Percentiles rank a stretch among this genome's conserved stretches.
Conservation (phyloP, 2,888 invertebrate genomes). For the Amblyjoppa proteus region DNA sequence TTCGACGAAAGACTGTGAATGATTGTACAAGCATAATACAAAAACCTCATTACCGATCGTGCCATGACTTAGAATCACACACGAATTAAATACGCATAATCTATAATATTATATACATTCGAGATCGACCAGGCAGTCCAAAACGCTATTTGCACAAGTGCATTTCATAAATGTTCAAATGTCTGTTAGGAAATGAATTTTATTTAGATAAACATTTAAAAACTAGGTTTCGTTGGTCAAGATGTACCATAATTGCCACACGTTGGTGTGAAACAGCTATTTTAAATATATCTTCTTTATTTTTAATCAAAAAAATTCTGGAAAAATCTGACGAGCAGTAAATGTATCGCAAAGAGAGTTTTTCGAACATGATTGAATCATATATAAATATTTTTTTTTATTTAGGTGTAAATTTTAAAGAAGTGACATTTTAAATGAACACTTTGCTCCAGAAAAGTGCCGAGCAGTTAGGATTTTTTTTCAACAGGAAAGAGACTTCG, state of each 20-base stretch:
- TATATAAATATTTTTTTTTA: no score
- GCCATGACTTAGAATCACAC: conserved; percentile 28
- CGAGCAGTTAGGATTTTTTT: background rate
- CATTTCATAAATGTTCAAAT: conserved; percentile 26
- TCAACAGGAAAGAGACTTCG: background rate
- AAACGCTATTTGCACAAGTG: conserved; percentile 26
- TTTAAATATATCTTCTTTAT: no score
- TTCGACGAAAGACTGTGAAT: conserved; percentile 7
- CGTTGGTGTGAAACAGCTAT: background rate
- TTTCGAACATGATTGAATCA: no score
- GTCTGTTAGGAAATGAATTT: conserved; percentile 13
- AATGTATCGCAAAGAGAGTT: no score
- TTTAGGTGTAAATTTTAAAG: no score
- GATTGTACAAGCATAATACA: conserved; percentile 33
- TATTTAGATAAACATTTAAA: conserved; percentile 4
- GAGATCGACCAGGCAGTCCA: background rate
- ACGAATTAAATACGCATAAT: conserved; percentile 31
- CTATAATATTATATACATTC: conserved; percentile 2
- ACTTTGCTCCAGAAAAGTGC: background rate
- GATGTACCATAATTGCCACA: background rate
- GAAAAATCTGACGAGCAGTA: no score
- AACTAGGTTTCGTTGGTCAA: background rate
- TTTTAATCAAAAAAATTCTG: no score
- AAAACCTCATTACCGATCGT: conserved; percentile 28
- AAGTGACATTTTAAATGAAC: background rate